phyloP scores from a whole-genome alignment of 2,888 invertebrate genomes.

The Nesidiocoris tenuis region DNA sequence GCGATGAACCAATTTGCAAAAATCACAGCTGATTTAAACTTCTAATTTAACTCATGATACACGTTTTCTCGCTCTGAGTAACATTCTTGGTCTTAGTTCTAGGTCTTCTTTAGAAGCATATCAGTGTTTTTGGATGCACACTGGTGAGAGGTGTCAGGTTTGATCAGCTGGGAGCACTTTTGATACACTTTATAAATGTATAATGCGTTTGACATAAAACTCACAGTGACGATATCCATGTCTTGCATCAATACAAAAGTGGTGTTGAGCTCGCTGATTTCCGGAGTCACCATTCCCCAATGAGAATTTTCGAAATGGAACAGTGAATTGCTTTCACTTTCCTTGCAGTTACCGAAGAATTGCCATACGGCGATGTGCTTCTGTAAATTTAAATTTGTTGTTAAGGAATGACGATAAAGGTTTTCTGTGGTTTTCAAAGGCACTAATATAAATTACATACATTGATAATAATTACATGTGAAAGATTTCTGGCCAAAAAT shows the following conservation, averaged over 20 bases:
- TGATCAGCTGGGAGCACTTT: background rate
- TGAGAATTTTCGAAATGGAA: constrained; percentile 19
- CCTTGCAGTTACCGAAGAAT: constrained; percentile 27
- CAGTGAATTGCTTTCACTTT: background rate
- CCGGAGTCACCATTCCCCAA: constrained; percentile 21
- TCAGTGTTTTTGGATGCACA: no score
- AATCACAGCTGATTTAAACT: background rate
- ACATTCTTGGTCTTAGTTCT: no score
- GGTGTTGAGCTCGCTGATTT: constrained; percentile 17
- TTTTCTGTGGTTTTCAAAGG: no score
- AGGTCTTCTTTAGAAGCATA: no score
- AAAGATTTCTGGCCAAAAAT: no score
- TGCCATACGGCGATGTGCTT: constrained; percentile 5
- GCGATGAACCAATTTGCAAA: no score
- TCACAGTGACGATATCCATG: background rate
- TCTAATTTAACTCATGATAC: background rate
- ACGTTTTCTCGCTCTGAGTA: no score
- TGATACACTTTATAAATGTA: no score
- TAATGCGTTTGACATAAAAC: background rate
- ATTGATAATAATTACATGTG: no score
- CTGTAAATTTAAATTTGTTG: background rate
- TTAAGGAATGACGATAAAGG: no score
- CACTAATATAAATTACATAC: no score
- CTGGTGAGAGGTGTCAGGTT: no score
- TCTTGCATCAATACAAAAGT: constrained; percentile 14